These are phyloP conservation scores for Sternotherus odoratus DNA, from an alignment of 2,797 vertebrate genomes.

Conservation along the genomic window DNA sequence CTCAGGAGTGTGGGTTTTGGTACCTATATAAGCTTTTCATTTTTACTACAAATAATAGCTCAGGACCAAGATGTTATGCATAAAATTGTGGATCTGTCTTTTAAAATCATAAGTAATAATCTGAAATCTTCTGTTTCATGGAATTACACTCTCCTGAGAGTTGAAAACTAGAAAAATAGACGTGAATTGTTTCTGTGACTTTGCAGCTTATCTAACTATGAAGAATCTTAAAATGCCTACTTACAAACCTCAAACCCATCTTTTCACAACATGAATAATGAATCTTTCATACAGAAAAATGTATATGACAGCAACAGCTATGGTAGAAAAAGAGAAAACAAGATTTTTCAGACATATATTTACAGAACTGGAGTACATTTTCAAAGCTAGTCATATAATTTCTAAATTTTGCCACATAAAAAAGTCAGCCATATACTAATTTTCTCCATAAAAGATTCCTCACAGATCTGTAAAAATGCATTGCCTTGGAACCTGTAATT, in stretches of 20 bases:
- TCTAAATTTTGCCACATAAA: background rate
- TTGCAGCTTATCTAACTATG: background rate
- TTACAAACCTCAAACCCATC: background rate
- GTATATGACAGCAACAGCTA: background rate
- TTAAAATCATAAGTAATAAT: background rate
- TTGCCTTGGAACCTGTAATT: background rate
- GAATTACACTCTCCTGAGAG: background rate
- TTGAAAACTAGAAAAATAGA: background rate
- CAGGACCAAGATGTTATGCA: background rate
- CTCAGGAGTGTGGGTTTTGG: background rate
- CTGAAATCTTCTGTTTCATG: background rate
- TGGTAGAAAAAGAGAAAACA: background rate
- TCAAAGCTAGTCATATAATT: background rate
- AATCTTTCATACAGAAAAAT: background rate
- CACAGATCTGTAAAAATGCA: background rate
- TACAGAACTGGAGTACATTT: background rate
- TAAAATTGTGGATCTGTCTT: background rate
- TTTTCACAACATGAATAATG: background rate
- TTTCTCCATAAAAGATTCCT: background rate
- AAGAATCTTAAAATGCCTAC: background rate
- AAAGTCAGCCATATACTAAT: background rate
- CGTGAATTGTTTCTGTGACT: background rate
- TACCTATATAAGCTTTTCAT: background rate
- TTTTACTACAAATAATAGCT: background rate
- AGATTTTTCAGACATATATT: background rate